Evolutionary conservation across 2,113 vertebrate genomes (phyloP), one percentile per base, ranked within the genome.

Genomic region (Pterocles burchelli): DNA sequence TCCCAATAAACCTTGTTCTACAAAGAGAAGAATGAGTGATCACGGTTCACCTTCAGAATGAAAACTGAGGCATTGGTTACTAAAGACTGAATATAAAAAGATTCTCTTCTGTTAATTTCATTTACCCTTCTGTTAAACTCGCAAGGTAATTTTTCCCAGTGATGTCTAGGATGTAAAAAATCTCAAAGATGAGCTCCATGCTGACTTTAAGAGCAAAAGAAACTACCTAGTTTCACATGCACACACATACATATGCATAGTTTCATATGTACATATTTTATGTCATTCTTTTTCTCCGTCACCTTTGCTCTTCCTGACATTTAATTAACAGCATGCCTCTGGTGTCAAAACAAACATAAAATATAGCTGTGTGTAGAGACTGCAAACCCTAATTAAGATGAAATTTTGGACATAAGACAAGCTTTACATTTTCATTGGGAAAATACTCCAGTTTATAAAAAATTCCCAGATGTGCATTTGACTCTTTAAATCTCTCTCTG

Each of bases 311-410:
- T 97, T 95, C 54, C 95, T 98, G 95, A 94, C 97, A 92, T 97
- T 98, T 97, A 97, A 96, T 96, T 97, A 97, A 94, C 96, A 91
- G 90, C 81, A 97, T 87, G 85, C 89, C 96, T 98, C 96, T 96
- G 94, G 97, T 97, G 97, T 97, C 93, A 98, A 97, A 97, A 97
- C 94, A 97, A 61, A 97, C 94, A 94, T 94, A 96, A 98, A 97
- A 80, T 95, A 96, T 93, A 94, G 91, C 90, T 98, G 94, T 83
- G 91, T 96, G 89, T 67, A 94, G 66, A 68, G 94, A 97, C 96
- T 92, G 91, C 92, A 95, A 96, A 96, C 80, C 76, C 89, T 97
- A 98, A 98, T 98, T 97, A 97, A 97, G 93, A 96, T 92, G 85
- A 97, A 95, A 96, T 91, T 98, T 97, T 95, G 96, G 88, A 95